Conservation (phyloP, 2,113 vertebrate genomes). For the Megaleporinus macrocephalus region DNA sequence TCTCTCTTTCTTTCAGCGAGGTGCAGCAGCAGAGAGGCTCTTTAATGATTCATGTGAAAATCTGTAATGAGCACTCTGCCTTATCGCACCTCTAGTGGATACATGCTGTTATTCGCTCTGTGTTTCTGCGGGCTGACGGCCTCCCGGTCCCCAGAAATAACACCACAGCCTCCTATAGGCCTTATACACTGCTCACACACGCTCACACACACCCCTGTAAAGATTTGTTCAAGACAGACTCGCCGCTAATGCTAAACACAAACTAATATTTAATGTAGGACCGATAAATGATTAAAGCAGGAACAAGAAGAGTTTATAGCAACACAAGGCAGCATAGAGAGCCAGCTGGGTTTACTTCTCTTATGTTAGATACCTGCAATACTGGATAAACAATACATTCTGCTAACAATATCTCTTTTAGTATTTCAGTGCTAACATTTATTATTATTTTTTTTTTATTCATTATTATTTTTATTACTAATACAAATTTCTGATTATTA, state of each 20-base stretch:
- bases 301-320: background rate
- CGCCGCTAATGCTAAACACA: background rate
- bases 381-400: too few relatives aligned
- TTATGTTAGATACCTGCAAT: background rate
- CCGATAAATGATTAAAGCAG: background rate
- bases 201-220: background rate
- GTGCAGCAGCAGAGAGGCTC: background rate
- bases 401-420: background rate
- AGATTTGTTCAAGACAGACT: background rate
- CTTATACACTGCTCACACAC: background rate
- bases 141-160: background rate
- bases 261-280: background rate
- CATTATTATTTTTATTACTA: too few relatives aligned
- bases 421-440: background rate
- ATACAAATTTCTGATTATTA: too few relatives aligned
- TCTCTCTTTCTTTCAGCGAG: background rate
- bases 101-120: background rate
- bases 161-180: background rate
- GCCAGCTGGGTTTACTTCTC: background rate
- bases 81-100: constrained; percentile 2
- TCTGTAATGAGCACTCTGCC: constrained; percentile 12
- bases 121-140: background rate
- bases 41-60: constrained; percentile 33
- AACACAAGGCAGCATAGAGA: background rate
- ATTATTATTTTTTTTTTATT: background rate